These are phyloP conservation scores for Pimpla rufipes DNA, from an alignment of 2,888 invertebrate genomes.

Conservation along the genomic window DNA sequence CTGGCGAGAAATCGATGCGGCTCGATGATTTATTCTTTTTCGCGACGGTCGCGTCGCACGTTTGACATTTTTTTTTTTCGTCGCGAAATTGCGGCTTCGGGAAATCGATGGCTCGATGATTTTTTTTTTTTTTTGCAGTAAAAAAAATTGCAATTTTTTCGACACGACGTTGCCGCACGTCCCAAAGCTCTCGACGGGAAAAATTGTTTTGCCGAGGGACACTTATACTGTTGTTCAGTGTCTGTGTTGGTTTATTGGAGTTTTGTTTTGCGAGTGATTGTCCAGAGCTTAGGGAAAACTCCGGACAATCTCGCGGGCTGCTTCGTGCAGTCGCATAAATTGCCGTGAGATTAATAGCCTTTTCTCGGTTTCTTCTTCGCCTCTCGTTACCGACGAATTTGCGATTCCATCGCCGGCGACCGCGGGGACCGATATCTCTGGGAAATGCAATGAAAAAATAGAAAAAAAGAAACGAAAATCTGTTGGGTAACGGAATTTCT, in stretches of 20 bases:
- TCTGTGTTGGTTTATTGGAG: background rate
- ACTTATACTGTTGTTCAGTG: background rate
- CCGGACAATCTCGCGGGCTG: background rate
- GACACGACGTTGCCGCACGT: background rate
- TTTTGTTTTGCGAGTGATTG: background rate
- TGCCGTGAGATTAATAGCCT: background rate
- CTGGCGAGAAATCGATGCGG: constrained; percentile 22
- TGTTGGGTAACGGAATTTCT: constrained; percentile 14
- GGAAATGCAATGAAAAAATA: constrained; percentile 31
- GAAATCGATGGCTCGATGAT: constrained; percentile 20
- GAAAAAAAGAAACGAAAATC: constrained; percentile 11
- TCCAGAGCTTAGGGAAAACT: background rate
- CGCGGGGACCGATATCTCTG: constrained; percentile 28
- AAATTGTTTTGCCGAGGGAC: background rate
- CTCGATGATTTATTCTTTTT: background rate
- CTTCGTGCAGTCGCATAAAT: background rate
- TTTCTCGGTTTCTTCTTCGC: background rate
- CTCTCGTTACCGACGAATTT: constrained; percentile 38
- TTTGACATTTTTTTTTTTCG: background rate
- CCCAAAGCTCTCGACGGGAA: background rate
- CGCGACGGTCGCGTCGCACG: background rate
- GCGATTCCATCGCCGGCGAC: constrained; percentile 27
- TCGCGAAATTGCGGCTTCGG: background rate
- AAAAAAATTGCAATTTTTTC: too few relatives aligned
- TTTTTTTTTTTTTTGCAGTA: background rate